Conservation (phyloP, 1,140 invertebrate genomes). For the Probaryconus sp. region DNA sequence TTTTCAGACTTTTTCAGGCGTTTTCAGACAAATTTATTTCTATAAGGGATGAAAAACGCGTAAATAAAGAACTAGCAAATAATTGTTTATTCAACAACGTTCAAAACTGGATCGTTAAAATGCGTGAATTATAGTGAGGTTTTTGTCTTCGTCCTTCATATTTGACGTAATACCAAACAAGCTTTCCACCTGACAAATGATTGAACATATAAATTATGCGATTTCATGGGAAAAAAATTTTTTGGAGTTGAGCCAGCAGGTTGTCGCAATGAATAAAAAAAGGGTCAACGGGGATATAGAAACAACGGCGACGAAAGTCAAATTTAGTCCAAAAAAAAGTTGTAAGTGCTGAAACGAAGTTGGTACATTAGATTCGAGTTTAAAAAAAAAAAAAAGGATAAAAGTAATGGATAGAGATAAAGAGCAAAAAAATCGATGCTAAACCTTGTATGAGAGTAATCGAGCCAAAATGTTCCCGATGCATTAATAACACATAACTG, state of each 20-base stretch:
- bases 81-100: slow-evolving; percentile 21
- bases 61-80: slow-evolving; percentile 2
- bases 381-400: no score
- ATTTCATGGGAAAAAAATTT: slow-evolving; percentile 14
- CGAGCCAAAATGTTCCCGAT: slow-evolving; percentile 63
- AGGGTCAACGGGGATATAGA: slow-evolving; percentile 9
- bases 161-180: slow-evolving; percentile 46
- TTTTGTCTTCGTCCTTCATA: slow-evolving; percentile 22
- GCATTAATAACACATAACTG: slow-evolving; percentile 67
- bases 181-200: slow-evolving; percentile 33
- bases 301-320: slow-evolving; percentile 44
- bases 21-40: no score
- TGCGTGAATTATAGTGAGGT: slow-evolving; percentile 28
- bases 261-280: slow-evolving; percentile 37
- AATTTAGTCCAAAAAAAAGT: slow-evolving; percentile 41
- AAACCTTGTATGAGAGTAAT: slow-evolving; percentile 34
- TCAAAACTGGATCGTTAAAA: slow-evolving; percentile 19
- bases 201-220: slow-evolving; percentile 46
- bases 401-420: background rate
- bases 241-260: slow-evolving; percentile 25
- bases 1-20: no score
- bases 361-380: slow-evolving; percentile 9
- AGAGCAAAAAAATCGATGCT: slow-evolving; percentile 37
- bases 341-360: slow-evolving; percentile 8
- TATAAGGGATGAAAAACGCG: no score